These are phyloP conservation scores for Spodoptera frugiperda DNA, from an alignment of 1,140 invertebrate species.

Conservation along the genomic window DNA sequence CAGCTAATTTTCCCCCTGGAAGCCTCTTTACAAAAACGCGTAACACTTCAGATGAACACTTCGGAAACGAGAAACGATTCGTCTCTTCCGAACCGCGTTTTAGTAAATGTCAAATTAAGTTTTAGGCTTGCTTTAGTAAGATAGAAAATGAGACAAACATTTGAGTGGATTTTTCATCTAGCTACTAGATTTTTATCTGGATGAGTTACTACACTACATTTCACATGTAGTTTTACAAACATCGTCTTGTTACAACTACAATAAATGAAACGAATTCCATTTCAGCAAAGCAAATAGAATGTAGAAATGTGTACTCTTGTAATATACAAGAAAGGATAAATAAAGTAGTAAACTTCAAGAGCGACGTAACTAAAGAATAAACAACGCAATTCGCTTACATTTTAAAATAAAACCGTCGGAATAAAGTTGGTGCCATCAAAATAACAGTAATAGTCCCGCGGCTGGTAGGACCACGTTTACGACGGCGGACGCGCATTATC, in stretches of 20 bases:
- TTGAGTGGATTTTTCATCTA: too few relatives aligned
- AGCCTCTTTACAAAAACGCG: slow-evolving; percentile 10
- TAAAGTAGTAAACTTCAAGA: slow-evolving; percentile 27
- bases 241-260: neutral
- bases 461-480: neutral
- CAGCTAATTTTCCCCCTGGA: slow-evolving; percentile 20
- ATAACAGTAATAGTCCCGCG: neutral
- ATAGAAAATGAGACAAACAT: too few relatives aligned
- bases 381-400: slow-evolving; percentile 27
- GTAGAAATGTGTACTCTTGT: neutral
- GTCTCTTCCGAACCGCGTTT: neutral
- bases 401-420: slow-evolving; percentile 27
- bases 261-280: neutral
- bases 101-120: neutral
- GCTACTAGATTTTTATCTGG: too few relatives aligned
- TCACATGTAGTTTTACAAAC: too few relatives aligned
- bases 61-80: slow-evolving; percentile 11
- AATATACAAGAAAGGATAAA: slow-evolving; percentile 13
- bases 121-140: too few relatives aligned
- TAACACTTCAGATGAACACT: neutral
- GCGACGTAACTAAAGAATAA: slow-evolving; percentile 16
- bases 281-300: neutral
- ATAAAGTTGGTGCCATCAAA: slow-evolving; percentile 31
- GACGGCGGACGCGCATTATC: slow-evolving; percentile 33
- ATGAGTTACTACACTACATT: too few relatives aligned